Percentiles rank a stretch among this genome's conserved stretches.
These are phyloP conservation scores for Spermophilus dauricus DNA, from an alignment of 2,113 vertebrate species.

Conservation along the genomic window DNA sequence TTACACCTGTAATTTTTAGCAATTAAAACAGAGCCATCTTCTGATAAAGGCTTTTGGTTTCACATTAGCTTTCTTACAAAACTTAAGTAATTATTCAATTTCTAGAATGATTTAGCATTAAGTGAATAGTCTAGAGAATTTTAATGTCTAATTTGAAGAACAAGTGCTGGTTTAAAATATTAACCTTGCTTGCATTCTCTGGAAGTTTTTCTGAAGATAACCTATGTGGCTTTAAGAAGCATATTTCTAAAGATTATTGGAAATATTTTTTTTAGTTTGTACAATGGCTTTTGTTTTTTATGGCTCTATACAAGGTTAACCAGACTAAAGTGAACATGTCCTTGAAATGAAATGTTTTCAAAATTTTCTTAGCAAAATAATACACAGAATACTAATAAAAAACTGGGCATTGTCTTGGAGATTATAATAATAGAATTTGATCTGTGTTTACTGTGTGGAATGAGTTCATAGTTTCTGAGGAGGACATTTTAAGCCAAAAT, in stretches of 20 bases:
- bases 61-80: slow-evolving; percentile 52
- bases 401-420: not conserved
- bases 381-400: not conserved
- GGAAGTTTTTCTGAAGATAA: slow-evolving; percentile 55
- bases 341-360: slow-evolving; percentile 33
- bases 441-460: not conserved
- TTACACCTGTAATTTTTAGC: slow-evolving; percentile 28
- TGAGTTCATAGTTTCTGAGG: slow-evolving; percentile 10
- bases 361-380: slow-evolving; percentile 30
- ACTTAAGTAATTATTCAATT: slow-evolving; percentile 69
- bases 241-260: not conserved
- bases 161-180: not conserved
- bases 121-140: slow-evolving; percentile 44
- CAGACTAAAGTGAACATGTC: not conserved
- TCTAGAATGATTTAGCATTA: slow-evolving; percentile 18
- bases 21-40: not conserved
- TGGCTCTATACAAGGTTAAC: not conserved
- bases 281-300: slow-evolving; percentile 1
- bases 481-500: slow-evolving; percentile 49
- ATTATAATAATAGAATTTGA: slow-evolving; percentile 48
- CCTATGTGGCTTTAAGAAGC: not conserved
- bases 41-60: slow-evolving; percentile 50
- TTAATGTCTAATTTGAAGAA: slow-evolving; percentile 38
- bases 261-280: not conserved
- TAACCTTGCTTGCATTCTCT: slow-evolving; percentile 34